phyloP scores from a whole-genome alignment of 2,888 invertebrate genomes.

The Rotaria magnacalcarata region DNA sequence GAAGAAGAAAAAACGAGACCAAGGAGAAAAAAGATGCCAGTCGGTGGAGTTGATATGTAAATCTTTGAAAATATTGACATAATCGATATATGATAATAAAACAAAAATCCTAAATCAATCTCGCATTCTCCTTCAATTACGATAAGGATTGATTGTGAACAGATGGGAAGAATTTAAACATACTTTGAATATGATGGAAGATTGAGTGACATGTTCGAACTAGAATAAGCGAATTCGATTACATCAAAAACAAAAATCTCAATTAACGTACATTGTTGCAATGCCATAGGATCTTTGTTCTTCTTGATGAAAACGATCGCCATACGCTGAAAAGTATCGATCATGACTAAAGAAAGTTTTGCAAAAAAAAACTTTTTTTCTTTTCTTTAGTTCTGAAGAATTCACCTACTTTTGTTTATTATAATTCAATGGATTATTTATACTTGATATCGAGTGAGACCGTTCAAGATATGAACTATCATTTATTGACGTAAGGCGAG shows the following conservation, averaged over 20 bases:
- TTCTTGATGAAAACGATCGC: neutral
- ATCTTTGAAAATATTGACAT: conserved; percentile 29
- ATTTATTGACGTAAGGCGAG: neutral
- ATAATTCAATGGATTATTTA: neutral
- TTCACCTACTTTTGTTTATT: neutral
- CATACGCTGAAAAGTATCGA: neutral
- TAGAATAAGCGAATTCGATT: neutral
- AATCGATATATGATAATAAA: conserved; percentile 26
- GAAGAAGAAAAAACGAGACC: neutral
- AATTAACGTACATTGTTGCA: neutral
- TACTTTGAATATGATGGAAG: conserved; percentile 14
- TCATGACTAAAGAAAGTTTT: neutral
- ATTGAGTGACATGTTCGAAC: conserved; percentile 13
- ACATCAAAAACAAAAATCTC: neutral
- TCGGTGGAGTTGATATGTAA: neutral
- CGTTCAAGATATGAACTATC: neutral
- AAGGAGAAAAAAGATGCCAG: neutral
- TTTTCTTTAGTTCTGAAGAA: no score
- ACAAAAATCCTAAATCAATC: neutral
- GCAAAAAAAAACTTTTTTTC: neutral
- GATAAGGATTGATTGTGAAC: neutral
- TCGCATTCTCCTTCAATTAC: conserved; percentile 23
- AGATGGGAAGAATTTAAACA: neutral
- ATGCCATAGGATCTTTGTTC: neutral
- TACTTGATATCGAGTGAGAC: neutral